Conservation (phyloP, 2,888 invertebrate genomes). For the Antheraea yamamai region DNA sequence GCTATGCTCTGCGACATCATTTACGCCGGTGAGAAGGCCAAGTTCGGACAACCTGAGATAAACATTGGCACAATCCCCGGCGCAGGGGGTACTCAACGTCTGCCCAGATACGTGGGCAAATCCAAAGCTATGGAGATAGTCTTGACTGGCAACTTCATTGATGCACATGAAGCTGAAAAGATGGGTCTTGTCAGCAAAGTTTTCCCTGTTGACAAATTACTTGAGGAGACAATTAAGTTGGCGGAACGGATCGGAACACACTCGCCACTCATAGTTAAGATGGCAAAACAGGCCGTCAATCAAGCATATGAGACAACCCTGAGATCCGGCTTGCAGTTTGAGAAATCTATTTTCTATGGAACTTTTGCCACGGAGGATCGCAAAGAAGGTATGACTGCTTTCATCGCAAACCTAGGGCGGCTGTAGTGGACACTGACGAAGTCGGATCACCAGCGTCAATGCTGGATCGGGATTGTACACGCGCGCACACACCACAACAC, state of each 20-base stretch:
- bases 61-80: conserved; percentile 98
- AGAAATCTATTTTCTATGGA: conserved; percentile 95
- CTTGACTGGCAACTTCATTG: conserved; percentile 95
- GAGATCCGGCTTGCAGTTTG: conserved; percentile 92
- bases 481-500: too few species aligned
- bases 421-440: too few species aligned
- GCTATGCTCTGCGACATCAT: conserved; percentile 99
- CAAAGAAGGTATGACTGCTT: conserved; percentile 99
- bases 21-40: conserved; percentile 98
- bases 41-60: conserved; percentile 99
- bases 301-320: conserved; percentile 94
- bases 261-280: conserved; percentile 91
- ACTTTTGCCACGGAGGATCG: conserved; percentile 98
- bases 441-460: too few species aligned
- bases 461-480: too few species aligned
- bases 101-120: conserved; percentile 94
- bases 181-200: conserved; percentile 96
- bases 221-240: conserved; percentile 95
- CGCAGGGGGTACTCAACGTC: conserved; percentile 97
- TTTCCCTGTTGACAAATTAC: conserved; percentile 92
- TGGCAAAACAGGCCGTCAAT: conserved; percentile 97
- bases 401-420: conserved; percentile 98
- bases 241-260: conserved; percentile 96
- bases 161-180: conserved; percentile 95
- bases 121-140: conserved; percentile 99